These are phyloP conservation scores for Triplophysa tibetana DNA, from an alignment of 2,113 vertebrate genomes.

Conservation along the genomic window DNA sequence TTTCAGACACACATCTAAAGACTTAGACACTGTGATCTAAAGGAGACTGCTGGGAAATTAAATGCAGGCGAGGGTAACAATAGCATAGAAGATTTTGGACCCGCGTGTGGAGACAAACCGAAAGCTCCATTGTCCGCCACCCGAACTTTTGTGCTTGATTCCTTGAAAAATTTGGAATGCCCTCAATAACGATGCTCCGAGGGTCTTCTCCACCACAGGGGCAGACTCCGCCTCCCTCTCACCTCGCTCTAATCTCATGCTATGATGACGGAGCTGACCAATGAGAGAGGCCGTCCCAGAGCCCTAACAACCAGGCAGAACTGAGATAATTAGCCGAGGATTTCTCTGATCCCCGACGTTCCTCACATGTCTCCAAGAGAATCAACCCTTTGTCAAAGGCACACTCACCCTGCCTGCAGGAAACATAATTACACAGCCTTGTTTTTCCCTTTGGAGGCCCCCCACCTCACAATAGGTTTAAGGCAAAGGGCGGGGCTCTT, in stretches of 20 bases:
- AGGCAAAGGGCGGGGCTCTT: background rate
- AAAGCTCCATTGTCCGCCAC: constrained; percentile 15
- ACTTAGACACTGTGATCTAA: constrained; percentile 35
- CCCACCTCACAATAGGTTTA: constrained; percentile 60
- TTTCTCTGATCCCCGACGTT: constrained; percentile 64
- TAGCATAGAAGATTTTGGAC: background rate
- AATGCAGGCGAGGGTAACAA: constrained; percentile 17
- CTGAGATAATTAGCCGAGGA: constrained; percentile 73
- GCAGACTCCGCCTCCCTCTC: constrained; percentile 67
- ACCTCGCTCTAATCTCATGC: constrained; percentile 75
- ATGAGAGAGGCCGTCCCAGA: constrained; percentile 70
- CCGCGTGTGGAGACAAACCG: background rate
- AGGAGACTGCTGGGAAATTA: constrained; percentile 23
- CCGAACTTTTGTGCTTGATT: constrained; percentile 43
- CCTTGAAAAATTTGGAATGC: constrained; percentile 31
- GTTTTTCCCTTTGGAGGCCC: constrained; percentile 58
- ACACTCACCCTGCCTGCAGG: constrained; percentile 45
- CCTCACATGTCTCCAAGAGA: constrained; percentile 62
- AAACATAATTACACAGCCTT: constrained; percentile 45
- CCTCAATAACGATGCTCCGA: constrained; percentile 22
- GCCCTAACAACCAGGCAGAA: constrained; percentile 67
- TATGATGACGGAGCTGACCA: constrained; percentile 71
- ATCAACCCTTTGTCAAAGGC: constrained; percentile 59
- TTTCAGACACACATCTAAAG: constrained; percentile 37
- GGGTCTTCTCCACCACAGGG: constrained; percentile 62